These are phyloP conservation scores for Caerostris darwini DNA, from an alignment of 1,140 invertebrate species.

Conservation along the genomic window DNA sequence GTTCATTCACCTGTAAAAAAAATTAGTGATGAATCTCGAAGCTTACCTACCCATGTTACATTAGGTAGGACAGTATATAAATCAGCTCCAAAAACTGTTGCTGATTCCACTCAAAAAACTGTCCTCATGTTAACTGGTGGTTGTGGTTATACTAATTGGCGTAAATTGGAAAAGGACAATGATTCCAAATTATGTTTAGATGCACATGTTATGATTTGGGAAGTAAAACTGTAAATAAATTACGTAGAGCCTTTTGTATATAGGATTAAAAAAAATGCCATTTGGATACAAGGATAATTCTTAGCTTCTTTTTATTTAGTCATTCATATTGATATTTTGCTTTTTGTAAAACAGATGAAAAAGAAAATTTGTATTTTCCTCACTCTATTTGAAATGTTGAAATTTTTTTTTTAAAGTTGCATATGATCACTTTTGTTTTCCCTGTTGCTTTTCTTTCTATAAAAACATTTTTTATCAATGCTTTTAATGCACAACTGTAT, in stretches of 20 bases:
- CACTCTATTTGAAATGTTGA: not conserved
- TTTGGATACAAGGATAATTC: not conserved
- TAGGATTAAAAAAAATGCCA: not conserved
- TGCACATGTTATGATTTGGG: slow-evolving; percentile 94
- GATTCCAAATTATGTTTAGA: slow-evolving; percentile 85
- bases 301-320: not conserved
- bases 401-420: not conserved
- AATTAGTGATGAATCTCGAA: slow-evolving; percentile 62
- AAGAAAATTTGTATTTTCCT: not conserved
- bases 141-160: slow-evolving; percentile 92
- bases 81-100: slow-evolving; percentile 50
- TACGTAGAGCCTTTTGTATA: not conserved
- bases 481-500: too few species aligned
- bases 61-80: slow-evolving; percentile 64
- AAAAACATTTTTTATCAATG: too few species aligned
- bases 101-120: slow-evolving; percentile 83
- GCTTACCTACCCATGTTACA: slow-evolving; percentile 70
- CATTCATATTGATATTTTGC: not conserved
- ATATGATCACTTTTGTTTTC: not conserved
- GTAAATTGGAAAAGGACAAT: slow-evolving; percentile 78
- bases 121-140: slow-evolving; percentile 93
- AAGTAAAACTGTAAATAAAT: slow-evolving; percentile 89
- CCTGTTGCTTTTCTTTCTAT: too few species aligned
- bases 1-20: slow-evolving; percentile 63
- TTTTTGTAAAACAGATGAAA: not conserved